Evolutionary conservation across 2,888 invertebrate genomes (phyloP).

Genomic region (Drosophila acutilabella): DNA sequence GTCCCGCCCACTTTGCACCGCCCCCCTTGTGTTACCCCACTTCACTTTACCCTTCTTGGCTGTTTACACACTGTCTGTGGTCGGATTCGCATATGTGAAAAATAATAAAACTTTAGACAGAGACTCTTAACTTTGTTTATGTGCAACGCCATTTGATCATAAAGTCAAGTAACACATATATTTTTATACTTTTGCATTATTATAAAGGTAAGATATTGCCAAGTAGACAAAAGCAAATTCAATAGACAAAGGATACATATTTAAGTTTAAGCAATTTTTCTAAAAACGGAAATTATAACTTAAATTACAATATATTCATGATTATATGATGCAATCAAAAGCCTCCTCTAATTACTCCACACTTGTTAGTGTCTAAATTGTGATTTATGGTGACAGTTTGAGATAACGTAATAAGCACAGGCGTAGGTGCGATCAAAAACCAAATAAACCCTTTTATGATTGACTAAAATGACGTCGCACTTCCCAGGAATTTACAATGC

Average conservation of each 20-base stretch:
- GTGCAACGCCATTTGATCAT: constrained; percentile 16
- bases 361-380: constrained; percentile 15
- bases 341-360: constrained; percentile 21
- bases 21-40: not conserved
- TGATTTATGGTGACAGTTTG: constrained; percentile 19
- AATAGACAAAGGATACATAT: not conserved
- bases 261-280: too few species aligned
- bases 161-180: constrained; percentile 13
- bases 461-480: too few species aligned
- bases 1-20: not conserved
- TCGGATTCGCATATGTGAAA: constrained; percentile 33
- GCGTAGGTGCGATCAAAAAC: not conserved
- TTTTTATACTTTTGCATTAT: constrained; percentile 13
- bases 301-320: not conserved
- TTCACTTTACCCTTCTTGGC: not conserved
- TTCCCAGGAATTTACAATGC: too few species aligned
- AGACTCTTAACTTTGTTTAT: constrained; percentile 31
- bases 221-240: too few species aligned
- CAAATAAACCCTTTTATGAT: too few species aligned
- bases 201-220: not conserved
- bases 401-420: not conserved
- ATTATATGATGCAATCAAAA: constrained; percentile 3
- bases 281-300: too few species aligned
- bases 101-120: constrained; percentile 45
- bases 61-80: constrained; percentile 23